Conservation (phyloP, 2,113 vertebrate genomes). For the Pachycephala philippinensis region DNA sequence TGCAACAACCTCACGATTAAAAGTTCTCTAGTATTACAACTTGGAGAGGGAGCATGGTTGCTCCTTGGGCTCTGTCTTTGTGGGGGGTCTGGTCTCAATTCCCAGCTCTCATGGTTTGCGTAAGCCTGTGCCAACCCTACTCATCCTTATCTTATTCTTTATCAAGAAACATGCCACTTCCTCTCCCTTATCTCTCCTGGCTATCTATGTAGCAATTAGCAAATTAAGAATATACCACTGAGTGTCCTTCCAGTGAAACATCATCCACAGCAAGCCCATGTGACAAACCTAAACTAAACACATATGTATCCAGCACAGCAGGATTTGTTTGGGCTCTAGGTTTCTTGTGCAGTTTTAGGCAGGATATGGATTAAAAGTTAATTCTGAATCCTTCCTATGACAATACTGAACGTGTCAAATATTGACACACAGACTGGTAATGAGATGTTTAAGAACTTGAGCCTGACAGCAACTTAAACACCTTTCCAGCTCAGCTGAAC, state of each 20-base stretch:
- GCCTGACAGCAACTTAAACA: background rate
- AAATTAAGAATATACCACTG: background rate
- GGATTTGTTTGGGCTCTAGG: background rate
- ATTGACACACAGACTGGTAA: accelerated
- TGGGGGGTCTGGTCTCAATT: background rate
- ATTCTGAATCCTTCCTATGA: background rate
- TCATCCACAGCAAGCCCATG: background rate
- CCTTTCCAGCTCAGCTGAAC: background rate
- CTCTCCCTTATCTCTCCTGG: background rate
- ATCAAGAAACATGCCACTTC: background rate
- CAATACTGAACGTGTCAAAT: accelerated
- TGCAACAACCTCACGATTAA: background rate
- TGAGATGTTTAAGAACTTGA: background rate
- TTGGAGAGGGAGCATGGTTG: background rate
- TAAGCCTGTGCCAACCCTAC: background rate
- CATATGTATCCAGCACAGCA: accelerated
- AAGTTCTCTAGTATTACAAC: background rate
- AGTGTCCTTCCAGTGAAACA: background rate
- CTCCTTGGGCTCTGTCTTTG: background rate
- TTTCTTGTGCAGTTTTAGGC: background rate
- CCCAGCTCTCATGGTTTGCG: background rate
- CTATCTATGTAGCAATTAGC: background rate
- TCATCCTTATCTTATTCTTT: background rate
- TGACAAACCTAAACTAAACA: background rate
- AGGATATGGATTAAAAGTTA: background rate